Evolutionary conservation across 2,113 vertebrate species (phyloP), one percentile per base, ranked within the genome.

Genomic region (Erpornis zantholeuca): DNA sequence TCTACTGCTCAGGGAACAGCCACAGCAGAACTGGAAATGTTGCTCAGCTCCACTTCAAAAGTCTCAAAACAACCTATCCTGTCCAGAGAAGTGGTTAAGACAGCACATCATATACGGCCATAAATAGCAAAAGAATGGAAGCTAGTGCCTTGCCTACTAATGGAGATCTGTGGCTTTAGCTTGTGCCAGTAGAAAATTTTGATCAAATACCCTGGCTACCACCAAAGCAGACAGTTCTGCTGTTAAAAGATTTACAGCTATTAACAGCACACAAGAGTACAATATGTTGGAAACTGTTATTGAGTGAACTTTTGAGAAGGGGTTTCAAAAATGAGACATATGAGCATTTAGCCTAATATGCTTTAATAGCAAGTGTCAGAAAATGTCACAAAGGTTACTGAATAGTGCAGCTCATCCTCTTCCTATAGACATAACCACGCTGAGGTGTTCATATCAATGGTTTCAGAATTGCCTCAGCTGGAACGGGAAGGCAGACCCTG

Each of bases 231-330:
- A 69, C 33, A 87, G 33, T 38, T 92, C 82, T 60, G 15, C 49
- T 81, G 38, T 64, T 93, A 72, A 95, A 86, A 83, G 85, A 93
- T 96, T 96, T 97, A 68, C 45, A 80, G 61, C 53, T 64, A 38
- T 35, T 95, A 91, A 89, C 61, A 92, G 59, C 20, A 91, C 88
- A 95, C 90, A 64, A 12, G 64, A 66, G 49, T 47, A 69, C 11
- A 73, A 77, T 89, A 90, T 72, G 54, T 76, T 95, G 49, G 63
- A 54, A 64, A 76, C 21, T 33, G 69, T 94, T 78, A 81, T 22
- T 27, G 9, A 64, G 72, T 60, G 45, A 92, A 82, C 82, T 64
- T 45, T 50, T 57, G 79, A 92, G 78, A 93, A 77, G 6, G 14
- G 35, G 21, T 69, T 60, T 88, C 29, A 59, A 47, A 95, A 86